Evolutionary conservation across 2,888 invertebrate species (phyloP), one percentile per base, ranked within the genome.

Genomic region (Hecatera dysodea): DNA sequence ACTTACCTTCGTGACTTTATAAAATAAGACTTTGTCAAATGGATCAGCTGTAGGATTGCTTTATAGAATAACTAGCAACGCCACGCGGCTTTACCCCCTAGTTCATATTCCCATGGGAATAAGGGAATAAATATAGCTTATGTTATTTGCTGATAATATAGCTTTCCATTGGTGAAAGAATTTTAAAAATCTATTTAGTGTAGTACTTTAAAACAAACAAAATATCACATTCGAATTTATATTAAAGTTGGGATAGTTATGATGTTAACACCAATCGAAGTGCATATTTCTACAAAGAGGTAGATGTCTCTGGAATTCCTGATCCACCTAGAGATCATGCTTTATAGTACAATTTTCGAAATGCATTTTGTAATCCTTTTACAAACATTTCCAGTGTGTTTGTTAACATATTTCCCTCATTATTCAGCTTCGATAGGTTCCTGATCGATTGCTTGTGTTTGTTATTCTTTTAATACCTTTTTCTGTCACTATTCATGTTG

Each of bases 401-500:
- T 78, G 50, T 42, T 7, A 61, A 60, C 33, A 55, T 48, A 36
- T 46, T 59, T 78, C 44, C 39, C 56, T 50, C 60, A 61, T 56
- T 50, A 79, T 73, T 79, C 75, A 46, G 60, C 29, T 50, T 56
- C 55, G 65, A 75, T 60, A 65, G 59, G 39, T 65, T 75, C 39
- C 33, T 75, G 74, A 79, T 62, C 67, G 46, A 73, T 79, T 75
- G 56, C 42, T 66, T 67, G 56, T 66, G 46, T 78, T 56, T 67
- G n/a, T 46, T 53, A 48, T 78, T 79, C 56, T 76, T 61, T 57
- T 57, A 79, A 73, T 61, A 79, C 39, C 56, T 39, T 50, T 72
- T 59, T 72, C 79, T 75, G 79, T 72, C 75, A 56, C 46, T 78
- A 39, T 66, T 61, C 74, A 19, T 46, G 52, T 73, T 75, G 75